phyloP scores from a whole-genome alignment of 2,113 vertebrate genomes.

The Melospiza melodia region DNA sequence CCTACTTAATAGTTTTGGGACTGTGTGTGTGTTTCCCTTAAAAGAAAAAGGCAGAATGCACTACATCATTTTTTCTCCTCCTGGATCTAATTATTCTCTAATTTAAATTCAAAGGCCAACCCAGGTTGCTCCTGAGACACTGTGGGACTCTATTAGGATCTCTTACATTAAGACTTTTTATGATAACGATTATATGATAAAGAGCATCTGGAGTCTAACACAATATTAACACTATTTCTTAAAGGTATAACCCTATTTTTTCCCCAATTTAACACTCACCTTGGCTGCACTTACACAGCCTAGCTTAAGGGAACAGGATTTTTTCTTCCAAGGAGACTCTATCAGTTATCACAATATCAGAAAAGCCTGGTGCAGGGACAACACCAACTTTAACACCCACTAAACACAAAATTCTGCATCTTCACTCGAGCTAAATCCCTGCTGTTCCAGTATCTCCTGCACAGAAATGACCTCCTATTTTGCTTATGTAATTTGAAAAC shows the following conservation, averaged over 20 bases:
- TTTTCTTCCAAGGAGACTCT: neutral
- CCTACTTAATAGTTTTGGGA: slow-evolving; percentile 38
- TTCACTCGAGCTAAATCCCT: neutral
- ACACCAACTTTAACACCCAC: neutral
- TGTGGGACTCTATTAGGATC: slow-evolving; percentile 60
- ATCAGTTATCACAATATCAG: neutral
- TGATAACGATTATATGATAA: slow-evolving; percentile 76
- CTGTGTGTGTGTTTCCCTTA: neutral
- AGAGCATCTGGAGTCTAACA: slow-evolving; percentile 74
- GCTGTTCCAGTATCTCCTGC: neutral
- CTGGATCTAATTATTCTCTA: slow-evolving; percentile 74
- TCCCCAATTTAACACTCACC: neutral
- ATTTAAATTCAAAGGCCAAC: slow-evolving; percentile 76
- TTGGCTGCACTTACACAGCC: neutral
- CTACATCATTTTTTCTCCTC: slow-evolving; percentile 28
- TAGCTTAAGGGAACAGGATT: neutral
- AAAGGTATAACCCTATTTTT: slow-evolving; percentile 55
- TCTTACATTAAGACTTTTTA: slow-evolving; percentile 74
- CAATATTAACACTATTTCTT: slow-evolving; percentile 67
- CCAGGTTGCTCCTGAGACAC: slow-evolving; percentile 62
- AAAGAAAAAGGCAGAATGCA: slow-evolving; percentile 51
- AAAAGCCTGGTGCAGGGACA: neutral
- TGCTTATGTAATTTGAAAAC: neutral
- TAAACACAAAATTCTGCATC: neutral
- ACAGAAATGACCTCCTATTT: neutral